phyloP scores from a whole-genome alignment of 2,113 vertebrate species.

The Acrocephalus arundinaceus region DNA sequence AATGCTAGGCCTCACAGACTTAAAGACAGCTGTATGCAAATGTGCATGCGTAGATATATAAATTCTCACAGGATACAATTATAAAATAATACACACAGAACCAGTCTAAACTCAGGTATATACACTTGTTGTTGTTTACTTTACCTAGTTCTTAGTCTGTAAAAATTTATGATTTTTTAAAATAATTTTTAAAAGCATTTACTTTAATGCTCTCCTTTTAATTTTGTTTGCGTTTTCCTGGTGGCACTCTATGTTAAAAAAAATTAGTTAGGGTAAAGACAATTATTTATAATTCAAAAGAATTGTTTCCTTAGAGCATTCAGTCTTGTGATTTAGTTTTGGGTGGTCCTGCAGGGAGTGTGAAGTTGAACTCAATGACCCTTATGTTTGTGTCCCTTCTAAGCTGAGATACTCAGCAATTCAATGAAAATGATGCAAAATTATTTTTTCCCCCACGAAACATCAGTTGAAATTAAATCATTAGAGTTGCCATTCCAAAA shows the following conservation, averaged over 20 bases:
- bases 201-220: neutral
- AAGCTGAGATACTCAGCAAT: neutral
- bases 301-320: neutral
- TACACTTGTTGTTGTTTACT: neutral
- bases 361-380: neutral
- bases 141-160: neutral
- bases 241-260: neutral
- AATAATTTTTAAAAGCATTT: too few relatives aligned
- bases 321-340: neutral
- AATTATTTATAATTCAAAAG: neutral
- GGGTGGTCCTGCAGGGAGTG: neutral
- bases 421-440: neutral
- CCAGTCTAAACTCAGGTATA: neutral
- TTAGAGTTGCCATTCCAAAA: neutral
- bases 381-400: neutral
- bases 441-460: neutral
- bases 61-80: neutral
- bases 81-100: neutral
- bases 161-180: neutral
- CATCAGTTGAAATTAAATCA: neutral
- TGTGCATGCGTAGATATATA: accelerated
- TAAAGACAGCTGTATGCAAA: neutral
- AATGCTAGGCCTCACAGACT: neutral
- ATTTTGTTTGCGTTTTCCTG: neutral
- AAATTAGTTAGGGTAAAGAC: neutral